These are phyloP conservation scores for Cherax quadricarinatus DNA, from an alignment of 1,140 invertebrate genomes.

Conservation along the genomic window DNA sequence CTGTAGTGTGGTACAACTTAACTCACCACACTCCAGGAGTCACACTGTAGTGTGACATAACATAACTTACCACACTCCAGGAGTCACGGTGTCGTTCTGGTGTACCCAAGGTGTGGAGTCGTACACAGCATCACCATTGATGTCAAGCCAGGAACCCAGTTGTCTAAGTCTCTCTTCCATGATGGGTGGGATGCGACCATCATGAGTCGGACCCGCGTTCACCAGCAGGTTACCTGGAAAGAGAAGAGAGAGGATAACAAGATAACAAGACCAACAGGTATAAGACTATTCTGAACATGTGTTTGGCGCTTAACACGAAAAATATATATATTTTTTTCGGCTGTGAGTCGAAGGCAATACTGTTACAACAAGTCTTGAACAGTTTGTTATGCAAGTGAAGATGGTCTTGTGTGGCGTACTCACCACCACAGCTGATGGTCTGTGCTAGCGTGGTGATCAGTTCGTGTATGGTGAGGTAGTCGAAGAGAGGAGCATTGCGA, in stretches of 20 bases:
- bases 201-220: slow-evolving; percentile 93
- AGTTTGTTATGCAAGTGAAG: not conserved
- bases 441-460: slow-evolving; percentile 82
- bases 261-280: too few species aligned
- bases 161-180: slow-evolving; percentile 86
- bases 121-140: slow-evolving; percentile 95
- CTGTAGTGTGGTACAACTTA: too few species aligned
- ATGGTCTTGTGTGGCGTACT: slow-evolving; percentile 77
- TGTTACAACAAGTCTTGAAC: too few species aligned
- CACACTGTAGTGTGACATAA: too few species aligned
- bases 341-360: too few species aligned
- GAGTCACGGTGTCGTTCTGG: slow-evolving; percentile 78
- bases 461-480: slow-evolving; percentile 85
- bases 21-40: not conserved
- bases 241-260: not conserved
- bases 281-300: too few species aligned
- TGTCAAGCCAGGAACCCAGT: slow-evolving; percentile 84
- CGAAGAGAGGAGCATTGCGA: slow-evolving; percentile 83
- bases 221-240: slow-evolving; percentile 85
- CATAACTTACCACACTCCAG: not conserved
- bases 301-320: too few species aligned
- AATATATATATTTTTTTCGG: too few species aligned
- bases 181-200: slow-evolving; percentile 91
- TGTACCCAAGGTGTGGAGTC: slow-evolving; percentile 85
- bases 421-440: slow-evolving; percentile 94